These are phyloP conservation scores for Cryptoprocta ferox DNA, from an alignment of 2,797 vertebrate species.

Conservation along the genomic window DNA sequence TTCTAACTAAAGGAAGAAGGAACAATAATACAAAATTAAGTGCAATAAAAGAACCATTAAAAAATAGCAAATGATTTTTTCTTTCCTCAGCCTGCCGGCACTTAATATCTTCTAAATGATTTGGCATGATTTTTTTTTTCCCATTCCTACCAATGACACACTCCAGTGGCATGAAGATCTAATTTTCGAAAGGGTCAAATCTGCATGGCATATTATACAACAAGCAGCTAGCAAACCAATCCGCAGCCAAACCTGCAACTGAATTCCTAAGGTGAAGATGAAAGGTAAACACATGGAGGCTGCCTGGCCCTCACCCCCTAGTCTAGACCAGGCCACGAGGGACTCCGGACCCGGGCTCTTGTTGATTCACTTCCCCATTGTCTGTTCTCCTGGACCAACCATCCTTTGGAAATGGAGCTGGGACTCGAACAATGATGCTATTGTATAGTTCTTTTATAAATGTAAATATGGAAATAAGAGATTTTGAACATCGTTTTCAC, in stretches of 20 bases:
- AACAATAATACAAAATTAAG: conserved; percentile 87
- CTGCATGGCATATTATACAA: conserved; percentile 93
- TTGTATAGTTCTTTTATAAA: conserved; percentile 83
- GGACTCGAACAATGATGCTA: conserved; percentile 69
- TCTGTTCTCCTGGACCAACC: conserved; percentile 72
- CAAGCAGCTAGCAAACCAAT: conserved; percentile 85
- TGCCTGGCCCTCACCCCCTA: conserved; percentile 24
- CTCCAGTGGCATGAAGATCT: conserved; percentile 94
- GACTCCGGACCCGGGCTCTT: conserved; percentile 57
- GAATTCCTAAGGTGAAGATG: conserved; percentile 52
- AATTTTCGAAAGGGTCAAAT: conserved; percentile 89
- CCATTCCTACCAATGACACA: conserved; percentile 87
- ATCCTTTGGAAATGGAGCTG: conserved; percentile 80
- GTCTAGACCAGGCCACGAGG: not conserved
- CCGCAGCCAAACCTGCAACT: conserved; percentile 83
- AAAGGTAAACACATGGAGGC: conserved; percentile 53
- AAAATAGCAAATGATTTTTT: conserved; percentile 79
- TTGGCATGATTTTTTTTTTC: conserved; percentile 92
- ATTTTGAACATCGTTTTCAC: conserved; percentile 89
- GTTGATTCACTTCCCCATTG: conserved; percentile 39
- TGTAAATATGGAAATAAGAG: conserved; percentile 89
- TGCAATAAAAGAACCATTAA: conserved; percentile 92
- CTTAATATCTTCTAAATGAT: conserved; percentile 88
- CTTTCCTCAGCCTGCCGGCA: conserved; percentile 84
- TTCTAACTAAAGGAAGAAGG: conserved; percentile 88